Evolutionary conservation across 2,888 invertebrate species (phyloP), one percentile per base, ranked within the genome.

Genomic region (Papilio gigon): DNA sequence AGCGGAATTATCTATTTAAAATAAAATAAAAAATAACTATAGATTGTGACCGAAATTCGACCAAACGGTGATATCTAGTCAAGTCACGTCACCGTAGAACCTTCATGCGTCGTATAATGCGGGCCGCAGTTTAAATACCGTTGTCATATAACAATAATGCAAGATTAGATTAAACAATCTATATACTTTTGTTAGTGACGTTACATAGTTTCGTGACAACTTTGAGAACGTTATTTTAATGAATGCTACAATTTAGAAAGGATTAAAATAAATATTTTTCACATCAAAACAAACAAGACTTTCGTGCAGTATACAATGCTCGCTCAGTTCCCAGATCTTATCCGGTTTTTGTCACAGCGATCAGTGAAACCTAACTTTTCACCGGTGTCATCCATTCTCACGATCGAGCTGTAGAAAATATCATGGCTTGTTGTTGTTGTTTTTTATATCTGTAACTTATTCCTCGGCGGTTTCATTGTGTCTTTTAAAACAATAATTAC

Each of bases 291-390:
- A 69, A 69, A 64, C 71, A 74, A 75, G 80, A 87, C 87, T 87
- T 87, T 87, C 87, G 72, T 78, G 71, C 6, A 9, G 56, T 50
- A 12, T 30, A 87, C 86, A 85, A 84, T 83, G 73, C 37, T 6
- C 44, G 44, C 44, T 44, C 44, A 44, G 58, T 83, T 87, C 88
- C 66, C 88, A 87, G 72, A 76, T 76, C 73, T 80, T 85, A 86
- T 87, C 86, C 73, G 44, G 73, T 76, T 85, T 83, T 86, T 85
- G 80, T 75, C 76, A 68, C 70, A 44, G 27, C 42, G 77, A 82
- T 83, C 82, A 88, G 88, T 88, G 88, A 89, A 89, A 89, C 83
- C 80, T 71, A 25, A 67, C 74, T 80, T 88, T 87, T 86, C 87
- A 79, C 86, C 79, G 72, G 71, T 47, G 71, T 35, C 56, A 67